These are phyloP conservation scores for Macrobrachium nipponense DNA, from an alignment of 1,140 invertebrate genomes.

Conservation along the genomic window DNA sequence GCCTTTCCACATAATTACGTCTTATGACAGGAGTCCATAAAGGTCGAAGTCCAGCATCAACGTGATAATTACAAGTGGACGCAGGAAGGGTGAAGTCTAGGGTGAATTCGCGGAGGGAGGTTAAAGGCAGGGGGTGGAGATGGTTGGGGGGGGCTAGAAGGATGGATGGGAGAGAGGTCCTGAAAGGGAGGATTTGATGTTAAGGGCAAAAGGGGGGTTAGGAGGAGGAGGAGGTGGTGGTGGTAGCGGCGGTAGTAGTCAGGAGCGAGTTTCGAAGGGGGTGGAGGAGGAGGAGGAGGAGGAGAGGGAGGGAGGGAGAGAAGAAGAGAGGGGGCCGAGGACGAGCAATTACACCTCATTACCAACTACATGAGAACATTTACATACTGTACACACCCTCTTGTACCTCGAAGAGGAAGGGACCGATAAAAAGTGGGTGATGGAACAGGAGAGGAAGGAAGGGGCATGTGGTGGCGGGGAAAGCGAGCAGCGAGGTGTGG, in stretches of 20 bases:
- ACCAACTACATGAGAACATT: slow-evolving; percentile 42
- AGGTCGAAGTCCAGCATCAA: slow-evolving; percentile 33
- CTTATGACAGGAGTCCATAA: slow-evolving; percentile 42
- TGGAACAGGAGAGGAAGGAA: neutral
- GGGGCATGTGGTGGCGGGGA: neutral
- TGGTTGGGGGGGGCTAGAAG: neutral
- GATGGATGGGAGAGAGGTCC: neutral
- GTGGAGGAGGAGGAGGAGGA: neutral
- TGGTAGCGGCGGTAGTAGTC: neutral
- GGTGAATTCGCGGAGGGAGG: slow-evolving; percentile 32
- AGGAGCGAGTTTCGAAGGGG: neutral
- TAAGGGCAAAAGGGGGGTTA: neutral
- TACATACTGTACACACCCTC: slow-evolving; percentile 40
- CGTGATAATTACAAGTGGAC: slow-evolving; percentile 55
- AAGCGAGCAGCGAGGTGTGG: neutral
- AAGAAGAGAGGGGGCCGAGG: neutral
- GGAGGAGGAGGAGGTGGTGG: neutral
- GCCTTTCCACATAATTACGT: slow-evolving; percentile 40
- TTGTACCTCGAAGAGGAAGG: neutral
- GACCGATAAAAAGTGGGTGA: slow-evolving; percentile 10
- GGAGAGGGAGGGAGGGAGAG: neutral
- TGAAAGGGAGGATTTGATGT: too few relatives aligned
- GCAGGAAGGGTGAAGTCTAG: slow-evolving; percentile 35
- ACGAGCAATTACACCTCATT: slow-evolving; percentile 36
- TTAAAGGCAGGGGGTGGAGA: neutral